Base-by-base conservation (phyloP, 2,888 invertebrate genomes). In the Clitarchus hookeri region DNA sequence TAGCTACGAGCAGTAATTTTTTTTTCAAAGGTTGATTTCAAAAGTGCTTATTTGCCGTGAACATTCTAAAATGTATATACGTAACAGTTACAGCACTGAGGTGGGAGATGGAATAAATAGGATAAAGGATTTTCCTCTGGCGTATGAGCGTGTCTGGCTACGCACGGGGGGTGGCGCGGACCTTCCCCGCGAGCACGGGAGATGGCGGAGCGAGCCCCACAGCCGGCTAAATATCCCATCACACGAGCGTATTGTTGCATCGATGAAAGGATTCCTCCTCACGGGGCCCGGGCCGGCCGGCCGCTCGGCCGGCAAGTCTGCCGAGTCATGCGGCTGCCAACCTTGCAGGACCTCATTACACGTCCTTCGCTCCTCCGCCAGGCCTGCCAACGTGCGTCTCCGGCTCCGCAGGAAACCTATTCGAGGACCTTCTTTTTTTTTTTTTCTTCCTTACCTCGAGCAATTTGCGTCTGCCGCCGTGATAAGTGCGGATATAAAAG, bases 141-240 rank as follows among this genome's bases (percentile, higher is more conserved):
- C 4, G 36, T 36, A 36, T 36, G 1, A 48, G 48, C 48, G 48
- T 48, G 4, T 16, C 6, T 48, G 65, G 65, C 65, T 23, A 23
- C 19, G 48, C n/a, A 65, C 65, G 65, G n/a, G 65, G 36, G 4
- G 1, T 65, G 65, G 65, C n/a, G 65, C 3, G 1, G 48, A 65
- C 65, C 65, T n/a, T 19, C 65, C 65, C 65, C 8, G 6, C 19
- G 65, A 8, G 48, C 11, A 48, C 2, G 48, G 48, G 6, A 48
- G 65, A n/a, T 3, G 65, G 65, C 11, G 65, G 1, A n/a, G n/a
- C 65, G 8, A 65, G n/a, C 23, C 65, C 65, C 65, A 65, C 3
- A 23, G 65, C 65, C 65, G n/a, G 23, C 65, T 65, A 65, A 65
- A 65, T 65, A 65, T 65, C 65, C 65, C 65, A 65, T 65, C 65